A percentile compares a stretch with the other conserved stretches of the same genome.
phyloP scores from a whole-genome alignment of 1,140 invertebrate species.

The Brachionus rubens region DNA sequence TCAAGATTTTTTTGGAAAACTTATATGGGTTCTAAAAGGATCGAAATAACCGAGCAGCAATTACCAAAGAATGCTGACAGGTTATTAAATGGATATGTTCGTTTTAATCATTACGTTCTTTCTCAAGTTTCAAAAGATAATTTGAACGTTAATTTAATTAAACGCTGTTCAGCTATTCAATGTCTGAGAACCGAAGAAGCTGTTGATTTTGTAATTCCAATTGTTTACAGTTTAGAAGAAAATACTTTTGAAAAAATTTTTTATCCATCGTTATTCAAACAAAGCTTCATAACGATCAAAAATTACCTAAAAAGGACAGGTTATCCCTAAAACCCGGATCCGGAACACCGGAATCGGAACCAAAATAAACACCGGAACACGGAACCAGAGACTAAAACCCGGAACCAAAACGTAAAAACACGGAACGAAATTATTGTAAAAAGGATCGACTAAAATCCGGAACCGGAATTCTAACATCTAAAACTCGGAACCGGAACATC shows the following conservation, averaged over 20 bases:
- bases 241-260: neutral
- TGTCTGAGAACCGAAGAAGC: neutral
- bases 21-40: neutral
- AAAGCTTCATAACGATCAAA: neutral
- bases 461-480: too few species aligned
- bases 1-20: neutral
- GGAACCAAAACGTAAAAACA: too few species aligned
- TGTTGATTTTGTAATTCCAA: slow-evolving; percentile 8
- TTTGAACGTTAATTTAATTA: neutral
- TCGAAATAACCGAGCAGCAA: neutral
- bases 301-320: neutral
- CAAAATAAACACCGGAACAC: too few species aligned
- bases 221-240: slow-evolving; percentile 14
- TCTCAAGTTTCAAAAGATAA: neutral
- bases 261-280: neutral
- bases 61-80: neutral
- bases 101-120: slow-evolving; percentile 10
- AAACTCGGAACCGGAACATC: too few species aligned
- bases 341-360: too few species aligned
- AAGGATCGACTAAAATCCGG: too few species aligned
- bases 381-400: too few species aligned
- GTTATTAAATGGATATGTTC: slow-evolving; percentile 10
- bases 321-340: too few species aligned
- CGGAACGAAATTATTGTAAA: too few species aligned
- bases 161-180: neutral